phyloP scores from a whole-genome alignment of 2,888 invertebrate species.

The Eudasyphora cyanicolor region DNA sequence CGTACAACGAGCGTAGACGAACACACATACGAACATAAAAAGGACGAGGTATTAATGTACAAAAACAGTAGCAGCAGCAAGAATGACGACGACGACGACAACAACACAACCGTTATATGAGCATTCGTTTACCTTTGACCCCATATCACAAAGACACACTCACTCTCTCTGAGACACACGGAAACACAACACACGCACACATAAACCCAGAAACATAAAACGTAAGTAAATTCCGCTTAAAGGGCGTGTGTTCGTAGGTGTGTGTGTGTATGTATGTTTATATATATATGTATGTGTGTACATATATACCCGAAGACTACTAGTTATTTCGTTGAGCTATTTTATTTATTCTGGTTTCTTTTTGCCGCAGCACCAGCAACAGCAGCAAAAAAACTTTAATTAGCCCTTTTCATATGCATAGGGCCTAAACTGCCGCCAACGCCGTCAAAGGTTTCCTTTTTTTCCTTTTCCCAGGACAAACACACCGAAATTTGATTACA shows the following conservation, averaged over 20 bases:
- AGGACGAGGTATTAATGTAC: constrained; percentile 14
- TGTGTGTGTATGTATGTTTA: constrained; percentile 8
- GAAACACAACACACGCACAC: constrained; percentile 19
- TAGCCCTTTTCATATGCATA: constrained; percentile 8
- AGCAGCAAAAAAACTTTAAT: constrained; percentile 23
- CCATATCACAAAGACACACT: constrained; percentile 44
- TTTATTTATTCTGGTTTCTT: too few relatives aligned
- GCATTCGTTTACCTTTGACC: constrained; percentile 64
- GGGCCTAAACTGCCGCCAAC: too few relatives aligned
- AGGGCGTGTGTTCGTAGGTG: constrained; percentile 51
- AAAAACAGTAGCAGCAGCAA: too few relatives aligned
- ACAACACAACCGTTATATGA: constrained; percentile 18
- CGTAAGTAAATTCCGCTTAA: constrained; percentile 27
- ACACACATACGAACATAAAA: neutral
- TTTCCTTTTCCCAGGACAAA: neutral
- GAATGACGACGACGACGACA: too few relatives aligned
- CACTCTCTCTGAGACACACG: constrained; percentile 7
- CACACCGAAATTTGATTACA: neutral
- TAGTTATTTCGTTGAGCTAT: constrained; percentile 10
- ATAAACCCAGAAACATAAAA: neutral
- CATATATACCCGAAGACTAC: too few relatives aligned
- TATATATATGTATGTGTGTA: constrained; percentile 22
- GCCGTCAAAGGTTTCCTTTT: neutral
- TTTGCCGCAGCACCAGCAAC: neutral
- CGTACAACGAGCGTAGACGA: neutral